A percentile compares a stretch with the other conserved stretches of the same genome.
Conservation (phyloP, 2,888 invertebrate genomes). For the Tachina fera region DNA sequence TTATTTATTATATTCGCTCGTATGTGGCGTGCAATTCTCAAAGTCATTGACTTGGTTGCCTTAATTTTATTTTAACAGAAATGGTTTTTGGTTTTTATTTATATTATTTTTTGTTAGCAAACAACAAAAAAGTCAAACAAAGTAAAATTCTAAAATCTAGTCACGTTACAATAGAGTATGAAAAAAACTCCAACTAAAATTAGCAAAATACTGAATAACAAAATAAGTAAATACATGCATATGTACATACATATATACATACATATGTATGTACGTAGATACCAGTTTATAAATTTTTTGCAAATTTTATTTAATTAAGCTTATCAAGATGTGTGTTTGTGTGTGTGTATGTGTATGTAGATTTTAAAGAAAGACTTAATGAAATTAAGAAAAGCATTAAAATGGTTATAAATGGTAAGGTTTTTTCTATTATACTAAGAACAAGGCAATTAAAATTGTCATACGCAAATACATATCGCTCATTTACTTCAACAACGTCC, state of each 20-base stretch:
- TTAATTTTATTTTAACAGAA: slow-evolving; percentile 69
- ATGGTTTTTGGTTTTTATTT: slow-evolving; percentile 58
- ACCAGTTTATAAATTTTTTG: background rate
- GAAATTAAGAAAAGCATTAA: background rate
- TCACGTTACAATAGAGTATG: slow-evolving; percentile 64
- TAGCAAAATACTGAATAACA: slow-evolving; percentile 55
- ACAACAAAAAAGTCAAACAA: slow-evolving; percentile 30
- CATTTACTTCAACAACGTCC: no score
- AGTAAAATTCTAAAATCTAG: slow-evolving; percentile 70
- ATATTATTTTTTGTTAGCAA: slow-evolving; percentile 40
- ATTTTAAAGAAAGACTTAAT: slow-evolving; percentile 16
- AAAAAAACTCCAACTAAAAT: slow-evolving; percentile 63
- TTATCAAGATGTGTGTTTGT: slow-evolving; percentile 53
- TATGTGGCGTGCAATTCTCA: slow-evolving; percentile 70
- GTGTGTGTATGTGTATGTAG: background rate
- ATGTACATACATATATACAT: slow-evolving; percentile 19
- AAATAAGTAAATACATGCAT: background rate
- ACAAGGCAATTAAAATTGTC: background rate
- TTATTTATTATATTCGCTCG: slow-evolving; percentile 40
- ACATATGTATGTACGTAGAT: background rate
- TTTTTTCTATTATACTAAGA: background rate
- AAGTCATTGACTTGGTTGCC: slow-evolving; percentile 71
- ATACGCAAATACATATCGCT: background rate
- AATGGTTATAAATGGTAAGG: background rate
- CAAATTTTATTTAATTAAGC: slow-evolving; percentile 60